These are phyloP conservation scores for Melieria crassipennis DNA, from an alignment of 2,888 invertebrate genomes.

Conservation along the genomic window DNA sequence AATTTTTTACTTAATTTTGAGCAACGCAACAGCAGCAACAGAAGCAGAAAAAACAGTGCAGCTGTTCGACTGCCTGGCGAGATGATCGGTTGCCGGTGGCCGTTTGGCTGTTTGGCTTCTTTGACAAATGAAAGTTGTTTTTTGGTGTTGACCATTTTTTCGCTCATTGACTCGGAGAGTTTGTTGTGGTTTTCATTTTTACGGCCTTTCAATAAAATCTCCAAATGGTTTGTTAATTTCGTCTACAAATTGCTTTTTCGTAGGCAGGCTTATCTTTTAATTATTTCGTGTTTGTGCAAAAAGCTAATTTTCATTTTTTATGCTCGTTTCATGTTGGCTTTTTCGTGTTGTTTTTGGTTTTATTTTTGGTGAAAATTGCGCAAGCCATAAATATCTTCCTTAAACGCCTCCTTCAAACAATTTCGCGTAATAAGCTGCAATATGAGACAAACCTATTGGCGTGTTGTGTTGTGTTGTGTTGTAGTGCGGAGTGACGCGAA, in stretches of 20 bases:
- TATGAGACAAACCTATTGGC: constrained; percentile 2
- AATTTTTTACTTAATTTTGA: neutral
- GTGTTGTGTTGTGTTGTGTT: neutral
- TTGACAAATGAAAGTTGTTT: neutral
- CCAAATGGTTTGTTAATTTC: constrained; percentile 19
- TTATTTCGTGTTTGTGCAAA: constrained; percentile 22
- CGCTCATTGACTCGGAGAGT: too few relatives aligned
- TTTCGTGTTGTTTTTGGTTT: too few relatives aligned
- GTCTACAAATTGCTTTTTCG: constrained; percentile 21
- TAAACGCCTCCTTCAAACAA: constrained; percentile 40
- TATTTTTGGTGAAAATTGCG: constrained; percentile 36
- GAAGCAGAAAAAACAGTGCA: too few relatives aligned
- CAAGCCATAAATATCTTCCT: constrained; percentile 45
- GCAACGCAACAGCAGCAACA: too few relatives aligned
- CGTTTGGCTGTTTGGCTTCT: neutral
- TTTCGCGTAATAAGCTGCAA: constrained; percentile 35
- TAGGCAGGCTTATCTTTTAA: constrained; percentile 34
- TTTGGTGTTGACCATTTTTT: neutral
- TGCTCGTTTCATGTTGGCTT: neutral
- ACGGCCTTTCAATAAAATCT: neutral
- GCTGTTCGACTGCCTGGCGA: too few relatives aligned
- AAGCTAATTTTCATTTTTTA: constrained; percentile 9
- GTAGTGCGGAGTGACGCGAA: neutral
- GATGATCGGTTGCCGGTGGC: neutral
- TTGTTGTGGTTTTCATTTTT: neutral